These are phyloP conservation scores for Diloba caeruleocephala DNA, from an alignment of 2,888 invertebrate genomes.

Conservation along the genomic window DNA sequence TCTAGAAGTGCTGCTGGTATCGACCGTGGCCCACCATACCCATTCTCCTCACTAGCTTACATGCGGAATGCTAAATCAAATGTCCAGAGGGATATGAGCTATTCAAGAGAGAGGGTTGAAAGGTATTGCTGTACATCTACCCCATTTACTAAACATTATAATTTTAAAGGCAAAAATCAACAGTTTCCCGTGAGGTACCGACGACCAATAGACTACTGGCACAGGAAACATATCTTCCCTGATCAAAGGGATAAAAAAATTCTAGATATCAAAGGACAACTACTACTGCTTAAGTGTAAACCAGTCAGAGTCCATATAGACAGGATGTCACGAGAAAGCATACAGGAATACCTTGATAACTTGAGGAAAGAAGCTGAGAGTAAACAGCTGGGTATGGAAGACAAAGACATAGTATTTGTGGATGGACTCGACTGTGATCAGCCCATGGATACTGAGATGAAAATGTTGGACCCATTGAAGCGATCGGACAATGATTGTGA, in stretches of 20 bases:
- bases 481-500: conserved; percentile 80
- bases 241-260: conserved; percentile 80
- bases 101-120: conserved; percentile 79
- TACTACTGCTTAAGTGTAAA: conserved; percentile 85
- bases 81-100: conserved; percentile 71
- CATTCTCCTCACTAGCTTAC: conserved; percentile 85
- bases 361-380: conserved; percentile 69
- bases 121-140: conserved; percentile 78
- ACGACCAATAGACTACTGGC: conserved; percentile 84
- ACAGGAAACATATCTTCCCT: conserved; percentile 78
- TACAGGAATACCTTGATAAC: conserved; percentile 79
- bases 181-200: conserved; percentile 81
- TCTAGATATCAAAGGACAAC: conserved; percentile 81
- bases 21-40: conserved; percentile 82
- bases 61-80: conserved; percentile 75
- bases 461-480: conserved; percentile 73
- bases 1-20: conserved; percentile 72
- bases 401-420: conserved; percentile 84
- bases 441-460: conserved; percentile 64
- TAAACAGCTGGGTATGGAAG: conserved; percentile 58
- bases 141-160: conserved; percentile 72
- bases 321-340: conserved; percentile 76
- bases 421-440: conserved; percentile 76
- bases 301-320: conserved; percentile 82
- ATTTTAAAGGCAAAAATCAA: conserved; percentile 75